A percentile compares a stretch with the other conserved stretches of the same genome.
Evolutionary conservation across 35 echinoderm and acorn worm species (phyloP).

Genomic region (Lytechinus pictus): DNA sequence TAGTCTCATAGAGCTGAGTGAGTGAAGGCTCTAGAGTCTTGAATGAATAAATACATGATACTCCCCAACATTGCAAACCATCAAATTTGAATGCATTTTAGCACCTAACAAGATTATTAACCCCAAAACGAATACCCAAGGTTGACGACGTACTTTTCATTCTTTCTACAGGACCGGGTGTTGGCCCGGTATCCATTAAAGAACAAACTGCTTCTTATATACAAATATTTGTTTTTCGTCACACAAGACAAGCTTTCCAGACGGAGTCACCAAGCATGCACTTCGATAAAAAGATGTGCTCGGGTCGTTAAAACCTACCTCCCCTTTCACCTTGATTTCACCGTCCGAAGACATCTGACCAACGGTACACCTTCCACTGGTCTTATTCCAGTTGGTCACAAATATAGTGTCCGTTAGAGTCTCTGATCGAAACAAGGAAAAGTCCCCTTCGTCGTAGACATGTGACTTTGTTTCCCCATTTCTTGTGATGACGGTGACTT

Average conservation of each 20-base stretch:
- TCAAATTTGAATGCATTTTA: too few relatives aligned
- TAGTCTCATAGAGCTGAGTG: too few relatives aligned
- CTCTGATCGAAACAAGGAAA: neutral
- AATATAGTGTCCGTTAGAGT: neutral
- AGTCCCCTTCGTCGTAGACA: neutral
- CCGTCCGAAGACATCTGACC: neutral
- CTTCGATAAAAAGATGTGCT: neutral
- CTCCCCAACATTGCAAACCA: too few relatives aligned
- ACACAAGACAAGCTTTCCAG: conserved; percentile 10
- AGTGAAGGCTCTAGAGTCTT: too few relatives aligned
- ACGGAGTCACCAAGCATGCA: neutral
- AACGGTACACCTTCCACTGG: neutral
- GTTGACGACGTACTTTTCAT: too few relatives aligned
- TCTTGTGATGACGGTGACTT: neutral
- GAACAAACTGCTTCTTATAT: neutral
- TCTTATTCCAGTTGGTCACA: neutral
- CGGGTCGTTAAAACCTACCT: neutral
- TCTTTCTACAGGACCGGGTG: too few relatives aligned
- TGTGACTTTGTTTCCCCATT: neutral
- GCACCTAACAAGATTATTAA: too few relatives aligned
- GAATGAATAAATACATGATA: too few relatives aligned
- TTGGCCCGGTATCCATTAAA: neutral
- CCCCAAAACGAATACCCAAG: too few relatives aligned
- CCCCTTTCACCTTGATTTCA: neutral
- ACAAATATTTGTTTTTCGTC: neutral